Evolutionary conservation across 2,113 vertebrate species (phyloP).

Genomic region (Oryzias javanicus): DNA sequence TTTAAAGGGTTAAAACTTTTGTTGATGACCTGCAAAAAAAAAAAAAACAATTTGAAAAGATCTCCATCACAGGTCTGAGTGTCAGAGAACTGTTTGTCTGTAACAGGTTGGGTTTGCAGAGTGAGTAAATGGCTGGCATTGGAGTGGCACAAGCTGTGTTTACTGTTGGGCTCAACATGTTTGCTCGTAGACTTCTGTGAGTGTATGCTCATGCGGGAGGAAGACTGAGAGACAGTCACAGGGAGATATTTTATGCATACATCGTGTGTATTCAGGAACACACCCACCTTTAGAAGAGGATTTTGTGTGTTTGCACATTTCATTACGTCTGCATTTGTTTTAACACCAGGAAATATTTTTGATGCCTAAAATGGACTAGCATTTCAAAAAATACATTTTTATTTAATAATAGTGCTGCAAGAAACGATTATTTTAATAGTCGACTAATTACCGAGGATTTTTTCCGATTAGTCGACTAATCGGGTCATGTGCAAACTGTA

Average conservation of each 20-base stretch:
- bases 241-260: constrained; percentile 21
- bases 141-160: constrained; percentile 67
- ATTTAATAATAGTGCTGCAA: no score
- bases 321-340: no score
- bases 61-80: constrained; percentile 25
- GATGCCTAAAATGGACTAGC: no score
- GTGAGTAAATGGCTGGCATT: constrained; percentile 57
- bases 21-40: no score
- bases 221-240: constrained; percentile 6
- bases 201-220: constrained; percentile 16
- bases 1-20: no score
- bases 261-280: constrained; percentile 53
- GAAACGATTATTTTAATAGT: no score
- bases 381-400: no score
- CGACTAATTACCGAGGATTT: no score
- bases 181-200: constrained; percentile 46
- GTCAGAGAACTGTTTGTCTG: constrained; percentile 65
- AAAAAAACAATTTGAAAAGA: no score
- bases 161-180: constrained; percentile 66
- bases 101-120: constrained; percentile 69
- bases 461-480: no score
- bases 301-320: constrained; percentile 30
- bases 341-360: no score
- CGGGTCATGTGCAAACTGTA: no score
- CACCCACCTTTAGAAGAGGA: constrained; percentile 35